Conservation (phyloP, 2,888 invertebrate species). For the Troides aeacus region DNA sequence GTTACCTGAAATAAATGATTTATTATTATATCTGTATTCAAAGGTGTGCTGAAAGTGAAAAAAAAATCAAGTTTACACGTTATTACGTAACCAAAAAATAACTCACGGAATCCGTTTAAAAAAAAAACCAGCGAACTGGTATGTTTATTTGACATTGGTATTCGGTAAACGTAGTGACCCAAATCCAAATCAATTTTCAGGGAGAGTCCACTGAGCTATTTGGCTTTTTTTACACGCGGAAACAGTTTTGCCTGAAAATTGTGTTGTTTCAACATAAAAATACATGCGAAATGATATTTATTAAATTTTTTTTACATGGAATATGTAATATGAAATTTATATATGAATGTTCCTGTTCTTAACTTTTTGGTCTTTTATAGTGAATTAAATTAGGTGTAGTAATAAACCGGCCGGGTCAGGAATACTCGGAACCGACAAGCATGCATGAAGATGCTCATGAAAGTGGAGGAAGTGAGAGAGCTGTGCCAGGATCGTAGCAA, state of each 20-base stretch:
- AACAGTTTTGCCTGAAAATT: constrained; percentile 3
- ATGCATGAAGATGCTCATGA: too few species aligned
- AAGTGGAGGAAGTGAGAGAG: too few species aligned
- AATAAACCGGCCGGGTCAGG: too few species aligned
- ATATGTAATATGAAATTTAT: neutral
- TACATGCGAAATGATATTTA: neutral
- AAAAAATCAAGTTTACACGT: neutral
- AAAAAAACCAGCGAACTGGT: constrained; percentile 1
- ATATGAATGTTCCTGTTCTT: too few species aligned
- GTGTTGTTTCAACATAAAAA: constrained; percentile 1
- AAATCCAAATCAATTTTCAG: constrained; percentile 29
- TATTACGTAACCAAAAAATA: neutral
- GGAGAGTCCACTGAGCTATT: constrained; percentile 15
- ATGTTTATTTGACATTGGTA: constrained; percentile 26
- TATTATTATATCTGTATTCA: too few species aligned
- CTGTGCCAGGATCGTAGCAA: too few species aligned
- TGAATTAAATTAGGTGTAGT: too few species aligned
- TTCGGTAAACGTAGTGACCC: constrained; percentile 24
- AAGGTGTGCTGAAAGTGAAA: neutral
- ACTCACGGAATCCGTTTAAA: constrained; percentile 13
- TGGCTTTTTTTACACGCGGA: constrained; percentile 9
- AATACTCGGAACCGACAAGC: too few species aligned
- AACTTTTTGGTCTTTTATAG: too few species aligned
- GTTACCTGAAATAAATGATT: too few species aligned
- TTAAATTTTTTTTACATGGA: neutral